Percentiles rank a stretch among this genome's conserved stretches.
phyloP scores from a whole-genome alignment of 2,888 invertebrate genomes.

The Bhutanitis thaidina region DNA sequence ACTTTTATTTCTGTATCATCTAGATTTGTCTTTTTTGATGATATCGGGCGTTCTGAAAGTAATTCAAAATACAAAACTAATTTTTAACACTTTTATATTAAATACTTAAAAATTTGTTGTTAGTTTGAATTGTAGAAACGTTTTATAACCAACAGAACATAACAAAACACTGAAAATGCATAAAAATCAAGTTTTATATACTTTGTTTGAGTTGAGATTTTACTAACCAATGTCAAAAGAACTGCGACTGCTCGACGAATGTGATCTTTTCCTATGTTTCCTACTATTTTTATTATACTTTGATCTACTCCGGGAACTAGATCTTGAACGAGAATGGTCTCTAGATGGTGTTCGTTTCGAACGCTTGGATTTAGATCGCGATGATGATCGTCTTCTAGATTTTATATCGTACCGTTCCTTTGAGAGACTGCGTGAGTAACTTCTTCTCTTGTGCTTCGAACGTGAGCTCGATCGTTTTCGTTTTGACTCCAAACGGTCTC shows the following conservation, averaged over 20 bases:
- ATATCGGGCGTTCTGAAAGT: slow-evolving; percentile 42
- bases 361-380: slow-evolving; percentile 51
- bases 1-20: slow-evolving; percentile 70
- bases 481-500: slow-evolving; percentile 57
- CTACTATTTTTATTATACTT: slow-evolving; percentile 50
- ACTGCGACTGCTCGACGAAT: slow-evolving; percentile 55
- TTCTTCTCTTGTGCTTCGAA: slow-evolving; percentile 50
- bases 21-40: slow-evolving; percentile 36
- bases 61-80: neutral
- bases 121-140: no score
- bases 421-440: slow-evolving; percentile 65
- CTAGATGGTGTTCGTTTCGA: slow-evolving; percentile 33
- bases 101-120: no score
- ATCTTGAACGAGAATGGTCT: slow-evolving; percentile 53
- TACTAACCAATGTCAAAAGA: slow-evolving; percentile 61
- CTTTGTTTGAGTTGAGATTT: no score
- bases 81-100: neutral
- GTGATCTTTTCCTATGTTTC: slow-evolving; percentile 51
- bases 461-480: slow-evolving; percentile 58
- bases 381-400: slow-evolving; percentile 53
- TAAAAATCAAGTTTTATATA: no score
- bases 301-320: slow-evolving; percentile 53
- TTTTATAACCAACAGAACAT: no score
- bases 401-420: slow-evolving; percentile 62
- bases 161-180: no score